phyloP scores from a whole-genome alignment of 2,113 vertebrate genomes.

The Chauna torquata region DNA sequence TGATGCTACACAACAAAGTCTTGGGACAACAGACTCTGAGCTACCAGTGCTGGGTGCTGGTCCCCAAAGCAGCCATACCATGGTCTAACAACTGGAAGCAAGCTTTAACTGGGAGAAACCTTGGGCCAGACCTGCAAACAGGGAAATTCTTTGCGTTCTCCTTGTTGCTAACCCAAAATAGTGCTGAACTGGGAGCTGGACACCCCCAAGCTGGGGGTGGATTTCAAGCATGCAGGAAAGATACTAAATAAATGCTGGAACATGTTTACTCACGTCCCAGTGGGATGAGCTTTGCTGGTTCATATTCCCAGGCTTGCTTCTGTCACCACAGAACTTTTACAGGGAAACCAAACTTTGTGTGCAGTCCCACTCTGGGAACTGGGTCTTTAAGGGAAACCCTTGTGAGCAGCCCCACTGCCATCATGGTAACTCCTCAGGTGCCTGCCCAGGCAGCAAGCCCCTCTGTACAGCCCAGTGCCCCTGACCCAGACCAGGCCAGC shows the following conservation, averaged over 20 bases:
- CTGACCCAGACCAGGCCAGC: background rate
- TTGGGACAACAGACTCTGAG: background rate
- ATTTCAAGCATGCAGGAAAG: background rate
- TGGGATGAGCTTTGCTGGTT: background rate
- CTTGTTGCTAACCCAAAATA: background rate
- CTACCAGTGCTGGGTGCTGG: fast-evolving
- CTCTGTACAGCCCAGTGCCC: background rate
- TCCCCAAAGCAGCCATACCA: background rate
- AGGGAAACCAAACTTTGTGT: background rate
- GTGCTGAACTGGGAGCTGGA: background rate
- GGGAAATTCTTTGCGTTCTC: background rate
- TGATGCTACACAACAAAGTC: background rate
- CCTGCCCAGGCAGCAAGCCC: fast-evolving
- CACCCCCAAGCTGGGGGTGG: background rate
- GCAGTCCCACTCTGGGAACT: background rate
- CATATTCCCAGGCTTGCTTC: background rate
- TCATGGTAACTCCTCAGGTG: background rate
- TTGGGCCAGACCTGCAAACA: background rate
- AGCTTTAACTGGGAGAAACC: background rate
- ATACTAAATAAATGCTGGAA: background rate
- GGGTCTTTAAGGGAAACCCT: background rate
- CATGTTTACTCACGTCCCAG: background rate
- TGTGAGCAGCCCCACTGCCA: background rate
- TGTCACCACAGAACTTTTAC: background rate
- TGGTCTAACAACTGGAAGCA: background rate